phyloP scores from a whole-genome alignment of 2,888 invertebrate genomes.

The Cosmopolites sordidus region DNA sequence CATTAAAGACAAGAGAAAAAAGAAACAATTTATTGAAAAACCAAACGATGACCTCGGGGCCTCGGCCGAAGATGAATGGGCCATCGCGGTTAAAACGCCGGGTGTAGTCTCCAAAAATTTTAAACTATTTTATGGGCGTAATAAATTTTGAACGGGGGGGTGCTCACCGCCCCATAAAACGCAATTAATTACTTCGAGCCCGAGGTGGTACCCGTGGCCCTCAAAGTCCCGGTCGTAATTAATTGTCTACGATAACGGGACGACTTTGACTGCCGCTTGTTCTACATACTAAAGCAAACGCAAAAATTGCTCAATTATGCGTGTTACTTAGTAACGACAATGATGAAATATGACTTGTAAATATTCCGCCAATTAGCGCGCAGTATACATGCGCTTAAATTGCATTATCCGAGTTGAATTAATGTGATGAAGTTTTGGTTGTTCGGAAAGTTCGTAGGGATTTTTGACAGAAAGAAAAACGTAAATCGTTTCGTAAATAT shows the following conservation, averaged over 20 bases:
- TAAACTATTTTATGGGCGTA: slow-evolving; percentile 11
- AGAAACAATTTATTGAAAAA: not conserved
- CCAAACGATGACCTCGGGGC: not conserved
- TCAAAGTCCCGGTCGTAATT: slow-evolving; percentile 9
- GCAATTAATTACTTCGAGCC: slow-evolving; percentile 24
- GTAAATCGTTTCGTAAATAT: too few species aligned
- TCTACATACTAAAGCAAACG: too few species aligned
- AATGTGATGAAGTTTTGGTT: too few species aligned
- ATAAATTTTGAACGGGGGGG: slow-evolving; percentile 21
- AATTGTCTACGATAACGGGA: slow-evolving; percentile 17
- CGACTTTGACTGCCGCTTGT: too few species aligned
- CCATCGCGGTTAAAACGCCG: slow-evolving; percentile 2
- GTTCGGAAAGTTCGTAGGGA: too few species aligned
- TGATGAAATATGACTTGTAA: too few species aligned
- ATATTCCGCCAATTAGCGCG: too few species aligned
- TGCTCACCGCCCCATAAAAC: slow-evolving; percentile 16
- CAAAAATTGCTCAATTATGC: too few species aligned
- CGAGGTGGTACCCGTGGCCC: slow-evolving; percentile 7
- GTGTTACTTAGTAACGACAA: too few species aligned
- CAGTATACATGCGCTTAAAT: too few species aligned
- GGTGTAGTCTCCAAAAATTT: slow-evolving; percentile 16
- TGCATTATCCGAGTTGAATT: too few species aligned
- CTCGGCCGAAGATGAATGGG: not conserved
- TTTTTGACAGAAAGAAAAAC: too few species aligned
- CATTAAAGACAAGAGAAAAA: not conserved